Base-by-base conservation (phyloP, 2,113 vertebrate genomes). In the Tor tambroides region DNA sequence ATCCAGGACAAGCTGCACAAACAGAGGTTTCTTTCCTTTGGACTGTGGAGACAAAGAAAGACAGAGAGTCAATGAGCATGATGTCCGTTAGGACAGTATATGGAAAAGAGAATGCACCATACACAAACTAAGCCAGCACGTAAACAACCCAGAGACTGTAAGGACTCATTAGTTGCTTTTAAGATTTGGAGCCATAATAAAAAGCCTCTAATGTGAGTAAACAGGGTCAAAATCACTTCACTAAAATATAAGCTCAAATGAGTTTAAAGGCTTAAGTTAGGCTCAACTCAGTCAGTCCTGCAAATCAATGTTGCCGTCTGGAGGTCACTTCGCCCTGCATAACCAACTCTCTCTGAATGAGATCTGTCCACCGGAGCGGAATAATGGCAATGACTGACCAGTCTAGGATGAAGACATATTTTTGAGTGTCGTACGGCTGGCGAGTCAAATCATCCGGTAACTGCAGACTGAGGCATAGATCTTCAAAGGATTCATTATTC, bases 21-120 rank as follows among this genome's bases (percentile, higher is more conserved):
- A 99, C 77, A 99, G 94, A 35, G 95, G 95, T 85, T 99, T 99
- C 94, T 97, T 99, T 91, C 97, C 98, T 96, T 98, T 99, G 67
- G 93, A 93, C 98, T 99, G 91, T 32, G 21, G 88, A 46, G 15
- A 67, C 15, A 77, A n/a, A 69, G 12, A 67, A 6, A 78, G 59
- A 43, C 51, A 14, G 12, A 21, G 49, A 86, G 4, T 1, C 11
- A n/a, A 28, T n/a, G 23, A 54, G 56, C 6, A 2, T 9, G 1
- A 51, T 30, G 19, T 32, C 15, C 15, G 0, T 30, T 19, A 69
- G 65, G 65, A 69, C 65, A 69, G 65, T 74, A 74, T 74, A 41
- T n/a, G 4, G 21, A 41, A 41, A 74, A 74, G 2, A 41, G 35
- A 74, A 74, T 14, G 10, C 30, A 84, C 4, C 21, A 61, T n/a